phyloP scores from a whole-genome alignment of 2,888 invertebrate species.

The Gisinianus flammeolus region DNA sequence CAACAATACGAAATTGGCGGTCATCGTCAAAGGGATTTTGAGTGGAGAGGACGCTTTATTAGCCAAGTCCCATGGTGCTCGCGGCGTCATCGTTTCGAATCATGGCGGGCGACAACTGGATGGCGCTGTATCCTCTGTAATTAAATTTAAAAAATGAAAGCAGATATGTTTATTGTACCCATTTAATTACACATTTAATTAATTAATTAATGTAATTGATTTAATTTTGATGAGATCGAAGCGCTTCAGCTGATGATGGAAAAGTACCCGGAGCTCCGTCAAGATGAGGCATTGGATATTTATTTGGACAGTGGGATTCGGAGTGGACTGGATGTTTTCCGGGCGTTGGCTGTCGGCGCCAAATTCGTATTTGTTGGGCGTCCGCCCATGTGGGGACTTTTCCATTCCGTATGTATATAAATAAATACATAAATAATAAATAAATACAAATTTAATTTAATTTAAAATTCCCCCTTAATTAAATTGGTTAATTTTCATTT shows the following conservation, averaged over 20 bases:
- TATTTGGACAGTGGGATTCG: slow-evolving; percentile 87
- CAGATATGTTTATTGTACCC: too few relatives aligned
- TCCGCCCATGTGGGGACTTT: slow-evolving; percentile 26
- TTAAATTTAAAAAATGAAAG: slow-evolving; percentile 40
- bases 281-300: slow-evolving; percentile 74
- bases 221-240: slow-evolving; percentile 70
- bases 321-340: slow-evolving; percentile 85
- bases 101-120: slow-evolving; percentile 92
- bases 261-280: slow-evolving; percentile 63
- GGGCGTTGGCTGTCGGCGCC: slow-evolving; percentile 89
- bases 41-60: slow-evolving; percentile 83
- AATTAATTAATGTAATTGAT: slow-evolving; percentile 1
- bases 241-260: slow-evolving; percentile 77
- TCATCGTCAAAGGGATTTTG: slow-evolving; percentile 84
- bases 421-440: neutral
- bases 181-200: neutral
- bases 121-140: slow-evolving; percentile 81
- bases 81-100: slow-evolving; percentile 87
- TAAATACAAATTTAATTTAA: neutral
- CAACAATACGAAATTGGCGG: slow-evolving; percentile 75
- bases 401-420: slow-evolving; percentile 18
- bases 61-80: slow-evolving; percentile 75
- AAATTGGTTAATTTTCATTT: neutral
- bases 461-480: neutral
- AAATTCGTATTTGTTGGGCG: slow-evolving; percentile 70